Evolutionary conservation across 1,140 invertebrate genomes (phyloP).

Genomic region (Manduca sexta): DNA sequence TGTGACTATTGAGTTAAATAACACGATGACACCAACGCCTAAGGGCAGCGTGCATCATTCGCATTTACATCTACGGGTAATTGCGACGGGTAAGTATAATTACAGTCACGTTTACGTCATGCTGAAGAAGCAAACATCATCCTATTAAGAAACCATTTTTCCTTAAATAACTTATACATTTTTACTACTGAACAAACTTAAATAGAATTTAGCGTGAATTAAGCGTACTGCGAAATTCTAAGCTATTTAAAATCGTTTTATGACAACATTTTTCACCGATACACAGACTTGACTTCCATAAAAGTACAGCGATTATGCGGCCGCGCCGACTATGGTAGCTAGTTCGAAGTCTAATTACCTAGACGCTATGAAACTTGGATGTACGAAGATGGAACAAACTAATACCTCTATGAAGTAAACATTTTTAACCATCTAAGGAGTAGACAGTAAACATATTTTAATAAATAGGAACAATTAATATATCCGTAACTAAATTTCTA

Average conservation of each 20-base stretch:
- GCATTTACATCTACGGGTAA: too few species aligned
- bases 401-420: slow-evolving; percentile 23
- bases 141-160: slow-evolving; percentile 13
- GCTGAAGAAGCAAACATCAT: slow-evolving; percentile 15
- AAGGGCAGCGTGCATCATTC: too few species aligned
- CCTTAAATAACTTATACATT: slow-evolving; percentile 18
- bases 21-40: too few species aligned
- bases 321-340: slow-evolving; percentile 53
- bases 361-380: slow-evolving; percentile 45
- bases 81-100: too few species aligned
- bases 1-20: too few species aligned
- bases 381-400: slow-evolving; percentile 52
- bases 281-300: slow-evolving; percentile 46
- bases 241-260: slow-evolving; percentile 52
- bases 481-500: too few species aligned
- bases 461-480: too few species aligned
- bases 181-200: slow-evolving; percentile 4
- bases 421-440: not conserved
- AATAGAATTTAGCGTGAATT: slow-evolving; percentile 16
- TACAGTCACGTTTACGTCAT: slow-evolving; percentile 6
- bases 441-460: too few species aligned
- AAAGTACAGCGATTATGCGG: slow-evolving; percentile 49
- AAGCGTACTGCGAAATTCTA: slow-evolving; percentile 28
- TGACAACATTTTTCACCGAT: slow-evolving; percentile 67
- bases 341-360: slow-evolving; percentile 56